Conservation (phyloP, 2,888 invertebrate species). For the Strigamia maritima region DNA sequence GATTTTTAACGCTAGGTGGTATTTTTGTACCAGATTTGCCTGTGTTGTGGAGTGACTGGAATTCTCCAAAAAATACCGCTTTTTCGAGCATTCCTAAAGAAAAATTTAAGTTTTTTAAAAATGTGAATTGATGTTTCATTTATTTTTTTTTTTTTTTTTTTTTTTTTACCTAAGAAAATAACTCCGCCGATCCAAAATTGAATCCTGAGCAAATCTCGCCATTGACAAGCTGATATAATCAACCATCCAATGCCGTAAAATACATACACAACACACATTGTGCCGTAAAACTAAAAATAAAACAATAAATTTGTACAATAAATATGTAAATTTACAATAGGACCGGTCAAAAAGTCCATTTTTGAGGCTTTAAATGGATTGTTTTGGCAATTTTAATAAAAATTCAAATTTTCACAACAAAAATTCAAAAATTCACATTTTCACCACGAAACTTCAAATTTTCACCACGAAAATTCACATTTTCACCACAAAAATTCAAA, state of each 20-base stretch:
- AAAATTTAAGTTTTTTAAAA: no score
- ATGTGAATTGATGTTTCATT: no score
- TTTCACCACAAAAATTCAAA: no score
- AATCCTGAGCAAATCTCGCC: constrained; percentile 83
- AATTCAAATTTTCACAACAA: no score
- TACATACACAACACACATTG: constrained; percentile 84
- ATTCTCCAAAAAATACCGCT: constrained; percentile 87
- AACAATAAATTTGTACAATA: not conserved
- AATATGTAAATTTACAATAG: not conserved
- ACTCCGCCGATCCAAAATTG: constrained; percentile 96
- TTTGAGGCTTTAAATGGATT: no score
- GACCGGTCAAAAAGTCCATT: no score
- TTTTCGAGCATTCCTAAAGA: constrained; percentile 58
- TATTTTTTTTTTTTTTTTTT: not conserved
- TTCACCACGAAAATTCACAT: no score
- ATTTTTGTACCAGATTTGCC: constrained; percentile 54
- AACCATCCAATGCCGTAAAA: constrained; percentile 80
- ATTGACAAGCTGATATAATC: constrained; percentile 75
- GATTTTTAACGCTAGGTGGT: not conserved
- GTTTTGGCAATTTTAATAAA: no score
- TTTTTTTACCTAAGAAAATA: constrained; percentile 67
- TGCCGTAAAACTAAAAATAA: constrained; percentile 71
- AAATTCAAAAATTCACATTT: no score
- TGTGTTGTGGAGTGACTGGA: constrained; percentile 69
- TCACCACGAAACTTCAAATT: no score